Conservation (phyloP, 1,140 invertebrate species). For the Bicyclus anynana region DNA sequence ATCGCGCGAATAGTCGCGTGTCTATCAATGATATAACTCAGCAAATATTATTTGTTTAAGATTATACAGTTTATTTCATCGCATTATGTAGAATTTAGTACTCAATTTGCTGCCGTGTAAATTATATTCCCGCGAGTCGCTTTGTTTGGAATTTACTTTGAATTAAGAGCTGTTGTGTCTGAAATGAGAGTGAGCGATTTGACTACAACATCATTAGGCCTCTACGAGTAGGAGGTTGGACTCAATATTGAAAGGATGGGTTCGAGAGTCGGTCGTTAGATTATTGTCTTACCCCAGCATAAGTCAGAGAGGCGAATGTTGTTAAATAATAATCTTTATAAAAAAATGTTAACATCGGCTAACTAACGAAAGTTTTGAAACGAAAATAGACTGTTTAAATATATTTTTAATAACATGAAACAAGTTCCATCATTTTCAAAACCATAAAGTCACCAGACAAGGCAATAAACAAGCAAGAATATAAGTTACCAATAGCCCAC, state of each 20-base stretch:
- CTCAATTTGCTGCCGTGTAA: slow-evolving; percentile 1
- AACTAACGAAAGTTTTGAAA: too few relatives aligned
- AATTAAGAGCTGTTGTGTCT: neutral
- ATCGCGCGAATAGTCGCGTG: slow-evolving; percentile 35
- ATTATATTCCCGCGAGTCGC: neutral
- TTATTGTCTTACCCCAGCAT: too few relatives aligned
- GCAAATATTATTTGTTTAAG: slow-evolving; percentile 18
- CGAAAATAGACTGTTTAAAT: too few relatives aligned
- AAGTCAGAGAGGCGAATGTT: too few relatives aligned
- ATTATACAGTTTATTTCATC: slow-evolving; percentile 18
- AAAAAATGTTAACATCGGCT: too few relatives aligned
- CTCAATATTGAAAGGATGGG: too few relatives aligned
- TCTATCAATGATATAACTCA: slow-evolving; percentile 22
- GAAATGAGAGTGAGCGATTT: too few relatives aligned
- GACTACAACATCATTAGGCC: too few relatives aligned
- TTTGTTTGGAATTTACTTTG: neutral
- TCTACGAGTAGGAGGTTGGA: too few relatives aligned
- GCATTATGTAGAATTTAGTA: slow-evolving; percentile 9
- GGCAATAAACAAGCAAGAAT: neutral
- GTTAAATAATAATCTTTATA: too few relatives aligned
- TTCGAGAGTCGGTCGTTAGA: too few relatives aligned
- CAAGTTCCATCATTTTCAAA: neutral
- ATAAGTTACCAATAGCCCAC: slow-evolving; percentile 4
- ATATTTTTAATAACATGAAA: neutral
- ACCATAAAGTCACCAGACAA: neutral